These are phyloP conservation scores for Catocala fraxini DNA, from an alignment of 2,888 invertebrate species.

Conservation along the genomic window DNA sequence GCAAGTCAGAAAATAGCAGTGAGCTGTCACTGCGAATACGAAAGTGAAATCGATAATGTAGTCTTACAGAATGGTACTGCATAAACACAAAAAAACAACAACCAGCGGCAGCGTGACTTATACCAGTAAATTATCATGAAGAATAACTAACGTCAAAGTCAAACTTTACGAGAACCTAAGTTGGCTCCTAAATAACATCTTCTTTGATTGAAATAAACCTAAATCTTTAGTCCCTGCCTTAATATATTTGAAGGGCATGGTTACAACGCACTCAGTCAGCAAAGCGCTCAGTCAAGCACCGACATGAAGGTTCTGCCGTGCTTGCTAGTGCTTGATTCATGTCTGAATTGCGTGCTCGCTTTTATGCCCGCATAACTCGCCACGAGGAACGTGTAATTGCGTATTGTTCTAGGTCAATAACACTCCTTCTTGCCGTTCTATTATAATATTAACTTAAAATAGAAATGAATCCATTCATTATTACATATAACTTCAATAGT, in stretches of 20 bases:
- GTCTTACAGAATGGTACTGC: too few species aligned
- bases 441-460: constrained; percentile 25
- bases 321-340: constrained; percentile 35
- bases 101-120: too few species aligned
- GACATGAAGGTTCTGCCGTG: constrained; percentile 23
- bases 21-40: too few species aligned
- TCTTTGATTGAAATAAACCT: too few species aligned
- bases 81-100: too few species aligned
- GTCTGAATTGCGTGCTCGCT: constrained; percentile 38
- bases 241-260: constrained; percentile 9
- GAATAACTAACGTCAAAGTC: too few species aligned
- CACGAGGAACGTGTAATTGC: constrained; percentile 44
- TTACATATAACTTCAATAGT: constrained; percentile 5
- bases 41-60: too few species aligned
- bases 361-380: constrained; percentile 39
- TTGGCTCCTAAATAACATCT: too few species aligned
- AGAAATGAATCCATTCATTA: constrained; percentile 24
- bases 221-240: background rate
- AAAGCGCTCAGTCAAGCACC: constrained; percentile 7
- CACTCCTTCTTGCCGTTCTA: constrained; percentile 28
- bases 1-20: too few species aligned
- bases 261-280: constrained; percentile 8
- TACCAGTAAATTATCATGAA: too few species aligned
- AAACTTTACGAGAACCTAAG: too few species aligned
- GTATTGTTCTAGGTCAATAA: constrained; percentile 52